Evolutionary conservation across 2,797 vertebrate genomes (phyloP).

Genomic region (Lepus oiostolus): DNA sequence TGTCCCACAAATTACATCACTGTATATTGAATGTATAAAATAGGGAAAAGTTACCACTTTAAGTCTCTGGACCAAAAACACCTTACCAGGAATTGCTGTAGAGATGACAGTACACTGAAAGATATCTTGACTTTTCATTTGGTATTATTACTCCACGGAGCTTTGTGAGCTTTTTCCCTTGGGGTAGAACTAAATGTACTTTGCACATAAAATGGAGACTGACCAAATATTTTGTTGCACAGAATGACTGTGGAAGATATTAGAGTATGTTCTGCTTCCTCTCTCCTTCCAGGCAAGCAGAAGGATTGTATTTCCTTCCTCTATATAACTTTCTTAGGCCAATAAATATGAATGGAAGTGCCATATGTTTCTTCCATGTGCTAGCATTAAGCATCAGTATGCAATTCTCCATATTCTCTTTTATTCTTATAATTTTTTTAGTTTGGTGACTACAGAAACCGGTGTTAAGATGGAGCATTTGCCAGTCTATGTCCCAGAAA

Average conservation of each 20-base stretch:
- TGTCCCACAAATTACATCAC: neutral
- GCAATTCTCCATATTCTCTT: neutral
- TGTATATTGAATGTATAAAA: neutral
- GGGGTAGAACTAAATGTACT: neutral
- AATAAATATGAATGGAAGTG: slow-evolving; percentile 36
- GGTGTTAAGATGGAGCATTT: neutral
- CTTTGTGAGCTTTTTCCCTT: neutral
- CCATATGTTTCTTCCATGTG: slow-evolving; percentile 49
- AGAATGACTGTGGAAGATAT: slow-evolving; percentile 41
- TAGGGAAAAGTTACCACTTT: neutral
- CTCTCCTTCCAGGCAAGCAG: slow-evolving; percentile 25
- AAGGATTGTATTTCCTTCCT: slow-evolving; percentile 55
- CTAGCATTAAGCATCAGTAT: neutral
- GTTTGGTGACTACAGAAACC: neutral
- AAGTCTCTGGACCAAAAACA: slow-evolving; percentile 24
- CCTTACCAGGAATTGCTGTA: neutral
- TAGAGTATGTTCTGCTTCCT: neutral
- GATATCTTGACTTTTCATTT: neutral
- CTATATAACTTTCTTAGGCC: neutral
- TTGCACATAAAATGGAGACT: slow-evolving; percentile 9
- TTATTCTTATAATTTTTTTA: neutral
- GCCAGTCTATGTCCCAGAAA: neutral
- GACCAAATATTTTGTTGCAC: neutral
- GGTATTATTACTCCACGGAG: neutral
- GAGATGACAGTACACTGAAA: neutral